A percentile compares a stretch with the other conserved stretches of the same genome.
Evolutionary conservation across 2,113 vertebrate genomes (phyloP).

Genomic region (Notothenia rossii): DNA sequence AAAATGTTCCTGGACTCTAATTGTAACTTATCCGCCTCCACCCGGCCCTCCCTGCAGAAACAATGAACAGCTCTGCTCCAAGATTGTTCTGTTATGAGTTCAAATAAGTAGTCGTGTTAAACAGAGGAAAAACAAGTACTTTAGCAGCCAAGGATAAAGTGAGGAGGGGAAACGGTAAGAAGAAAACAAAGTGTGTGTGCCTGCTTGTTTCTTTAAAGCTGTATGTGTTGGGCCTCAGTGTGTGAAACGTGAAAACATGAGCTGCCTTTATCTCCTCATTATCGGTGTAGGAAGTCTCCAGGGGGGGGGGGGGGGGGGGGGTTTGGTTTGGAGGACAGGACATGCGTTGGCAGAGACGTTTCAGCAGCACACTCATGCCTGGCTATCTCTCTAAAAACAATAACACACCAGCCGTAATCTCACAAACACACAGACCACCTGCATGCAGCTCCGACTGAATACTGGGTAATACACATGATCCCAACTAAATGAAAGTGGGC

Average conservation of each 20-base stretch:
- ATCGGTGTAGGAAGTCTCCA: conserved; percentile 74
- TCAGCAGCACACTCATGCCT: conserved; percentile 17
- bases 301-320: conserved; percentile 38
- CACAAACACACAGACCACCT: conserved; percentile 34
- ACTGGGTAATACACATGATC: background rate
- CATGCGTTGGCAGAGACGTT: conserved; percentile 46
- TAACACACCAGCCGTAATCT: conserved; percentile 36
- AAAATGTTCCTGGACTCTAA: conserved; percentile 59
- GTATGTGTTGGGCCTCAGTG: conserved; percentile 26
- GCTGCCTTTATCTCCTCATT: conserved; percentile 55
- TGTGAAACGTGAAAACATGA: conserved; percentile 47
- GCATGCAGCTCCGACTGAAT: background rate
- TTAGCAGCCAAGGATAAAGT: conserved; percentile 20
- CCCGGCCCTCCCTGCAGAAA: conserved; percentile 59
- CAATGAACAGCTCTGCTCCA: conserved; percentile 41
- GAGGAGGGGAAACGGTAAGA: conserved; percentile 29
- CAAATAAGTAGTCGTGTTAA: conserved; percentile 17
- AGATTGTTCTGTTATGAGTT: conserved; percentile 54
- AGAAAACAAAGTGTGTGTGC: conserved; percentile 9
- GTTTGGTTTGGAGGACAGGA: conserved; percentile 72
- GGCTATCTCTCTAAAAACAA: conserved; percentile 65
- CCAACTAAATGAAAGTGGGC: conserved; percentile 9
- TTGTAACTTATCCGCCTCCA: conserved; percentile 72
- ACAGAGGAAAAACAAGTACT: conserved; percentile 29
- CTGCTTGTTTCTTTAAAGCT: conserved; percentile 8